Evolutionary conservation across 1,140 invertebrate species (phyloP), one percentile per base, ranked within the genome.

Genomic region (Amyelois transitella): DNA sequence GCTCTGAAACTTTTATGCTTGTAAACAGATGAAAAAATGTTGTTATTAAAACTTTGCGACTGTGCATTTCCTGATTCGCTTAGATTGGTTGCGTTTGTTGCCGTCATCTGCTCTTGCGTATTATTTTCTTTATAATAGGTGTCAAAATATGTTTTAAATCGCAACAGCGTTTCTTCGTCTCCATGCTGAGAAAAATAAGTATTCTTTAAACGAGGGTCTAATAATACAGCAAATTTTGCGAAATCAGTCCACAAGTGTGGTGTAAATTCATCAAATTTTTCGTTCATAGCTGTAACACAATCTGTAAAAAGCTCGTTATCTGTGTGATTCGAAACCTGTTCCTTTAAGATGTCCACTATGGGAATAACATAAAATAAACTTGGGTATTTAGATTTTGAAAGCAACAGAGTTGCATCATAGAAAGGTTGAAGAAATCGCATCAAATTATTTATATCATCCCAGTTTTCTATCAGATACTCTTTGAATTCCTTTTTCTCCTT

Each of bases 321-420:
- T 28, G 5, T 28, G 25, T n/a, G n/a, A n/a, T 19, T 43, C 2
- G n/a, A 10, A 48, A 32, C n/a, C 3, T 55, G 53, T 32, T 55
- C 14, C 22, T 14, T 28, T 28, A 55, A 19, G 2, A 48, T 18
- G 7, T 48, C 43, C 6, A 32, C 1, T 47, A 55, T 55, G 1
- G 53, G 53, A 12, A 25, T 12, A 14, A 51, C 49, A 32, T 51
- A 51, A 18, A 19, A 51, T 18, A 48, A 32, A 18, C 53, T 55
- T 2, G 43, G 53, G 20, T 55, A 55, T 47, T 55, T 47, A 2
- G 20, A 28, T 20, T 55, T 55, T 0, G 53, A 55, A 25, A 55
- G 22, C 44, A 55, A 28, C 2, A 55, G 5, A 28, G 53, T 55
- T 7, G 53, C 53, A 18, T 55, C 44, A 28, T 48, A 47, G 20